Conservation (phyloP, 1,140 invertebrate species). For the Listronotus bonariensis region DNA sequence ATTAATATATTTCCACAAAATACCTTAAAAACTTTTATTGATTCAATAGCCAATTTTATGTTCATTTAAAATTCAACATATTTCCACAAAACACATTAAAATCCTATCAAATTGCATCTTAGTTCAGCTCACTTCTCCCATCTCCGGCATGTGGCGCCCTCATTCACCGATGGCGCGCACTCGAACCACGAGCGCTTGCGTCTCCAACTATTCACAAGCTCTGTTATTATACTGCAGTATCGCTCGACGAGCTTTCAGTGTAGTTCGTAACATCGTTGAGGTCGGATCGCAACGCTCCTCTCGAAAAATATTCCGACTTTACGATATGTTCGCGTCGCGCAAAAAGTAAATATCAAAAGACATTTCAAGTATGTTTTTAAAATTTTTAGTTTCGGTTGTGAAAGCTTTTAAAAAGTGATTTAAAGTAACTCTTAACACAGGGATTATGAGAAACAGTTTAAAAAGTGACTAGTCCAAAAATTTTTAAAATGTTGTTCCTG, state of each 20-base stretch:
- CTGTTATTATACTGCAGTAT: conserved; percentile 47
- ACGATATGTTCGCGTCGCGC: conserved; percentile 17
- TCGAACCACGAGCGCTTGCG: conserved; percentile 45
- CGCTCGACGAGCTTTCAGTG: conserved; percentile 40
- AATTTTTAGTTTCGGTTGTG: background rate
- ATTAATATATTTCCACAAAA: too few relatives aligned
- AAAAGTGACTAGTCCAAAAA: background rate
- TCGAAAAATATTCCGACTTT: conserved; percentile 14
- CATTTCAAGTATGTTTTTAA: background rate
- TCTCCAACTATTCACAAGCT: conserved; percentile 29
- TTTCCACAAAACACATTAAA: too few relatives aligned
- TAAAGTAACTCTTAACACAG: background rate
- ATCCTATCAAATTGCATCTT: conserved; percentile 12
- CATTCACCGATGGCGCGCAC: background rate
- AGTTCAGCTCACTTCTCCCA: conserved; percentile 1
- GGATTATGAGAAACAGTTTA: conserved; percentile 1
- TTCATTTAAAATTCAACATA: too few relatives aligned
- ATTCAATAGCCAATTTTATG: too few relatives aligned
- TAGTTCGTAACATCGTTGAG: conserved; percentile 39
- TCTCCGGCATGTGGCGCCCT: conserved; percentile 42
- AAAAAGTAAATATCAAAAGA: background rate
- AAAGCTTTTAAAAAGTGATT: background rate
- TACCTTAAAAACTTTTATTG: too few relatives aligned
- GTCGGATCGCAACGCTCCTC: conserved; percentile 26
- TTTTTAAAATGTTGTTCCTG: conserved; percentile 40